Evolutionary conservation across 2,797 vertebrate genomes (phyloP).

Genomic region (Notoglanidium macrostoma): DNA sequence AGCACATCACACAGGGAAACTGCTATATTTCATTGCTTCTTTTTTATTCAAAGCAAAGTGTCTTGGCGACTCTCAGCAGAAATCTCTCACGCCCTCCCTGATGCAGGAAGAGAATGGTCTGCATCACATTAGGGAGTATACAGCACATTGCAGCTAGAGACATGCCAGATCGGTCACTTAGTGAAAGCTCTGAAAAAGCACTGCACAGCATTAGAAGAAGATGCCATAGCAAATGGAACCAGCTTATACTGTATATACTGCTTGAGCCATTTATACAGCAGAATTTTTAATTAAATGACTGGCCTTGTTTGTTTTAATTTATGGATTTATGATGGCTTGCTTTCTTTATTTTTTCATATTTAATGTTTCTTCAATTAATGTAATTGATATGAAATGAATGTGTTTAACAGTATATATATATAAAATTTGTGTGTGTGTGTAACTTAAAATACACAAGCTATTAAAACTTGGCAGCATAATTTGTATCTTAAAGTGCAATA

Average conservation of each 20-base stretch:
- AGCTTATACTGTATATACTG: neutral
- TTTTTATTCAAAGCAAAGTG: neutral
- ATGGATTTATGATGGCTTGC: neutral
- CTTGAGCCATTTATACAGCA: neutral
- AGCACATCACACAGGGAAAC: neutral
- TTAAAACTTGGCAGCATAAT: neutral
- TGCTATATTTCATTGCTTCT: neutral
- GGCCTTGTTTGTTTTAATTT: neutral
- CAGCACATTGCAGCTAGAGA: neutral
- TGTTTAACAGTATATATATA: neutral
- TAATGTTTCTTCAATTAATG: neutral
- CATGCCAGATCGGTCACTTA: neutral
- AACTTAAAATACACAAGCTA: neutral
- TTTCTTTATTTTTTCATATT: neutral
- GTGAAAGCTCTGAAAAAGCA: neutral
- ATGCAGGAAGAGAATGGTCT: neutral
- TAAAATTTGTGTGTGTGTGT: neutral
- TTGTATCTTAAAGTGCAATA: neutral
- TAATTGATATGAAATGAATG: neutral
- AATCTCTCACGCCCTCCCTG: neutral
- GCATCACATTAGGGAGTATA: neutral
- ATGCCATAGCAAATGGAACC: neutral
- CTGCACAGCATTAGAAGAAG: neutral
- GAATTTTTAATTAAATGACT: neutral
- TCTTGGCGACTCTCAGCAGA: neutral